Percentiles rank a stretch among this genome's conserved stretches.
phyloP scores from a whole-genome alignment of 2,888 invertebrate genomes.

The Anthoptus insignis region DNA sequence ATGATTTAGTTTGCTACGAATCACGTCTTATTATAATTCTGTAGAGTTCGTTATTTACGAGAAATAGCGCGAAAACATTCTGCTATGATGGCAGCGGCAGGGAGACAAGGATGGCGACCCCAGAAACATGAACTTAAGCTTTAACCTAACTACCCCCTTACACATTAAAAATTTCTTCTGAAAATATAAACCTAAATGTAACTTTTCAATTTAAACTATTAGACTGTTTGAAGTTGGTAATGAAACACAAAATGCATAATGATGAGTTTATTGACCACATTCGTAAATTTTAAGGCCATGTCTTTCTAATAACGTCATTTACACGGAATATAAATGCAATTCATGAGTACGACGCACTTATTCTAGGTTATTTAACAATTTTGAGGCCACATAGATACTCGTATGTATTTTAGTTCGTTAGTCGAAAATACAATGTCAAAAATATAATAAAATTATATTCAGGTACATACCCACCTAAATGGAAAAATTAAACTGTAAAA shows the following conservation, averaged over 20 bases:
- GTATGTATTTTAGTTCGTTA: constrained; percentile 41
- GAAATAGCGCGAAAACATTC: too few relatives aligned
- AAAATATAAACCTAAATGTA: too few relatives aligned
- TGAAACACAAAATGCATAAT: constrained; percentile 31
- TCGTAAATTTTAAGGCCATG: constrained; percentile 30
- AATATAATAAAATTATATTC: constrained; percentile 4
- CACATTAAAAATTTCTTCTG: too few relatives aligned
- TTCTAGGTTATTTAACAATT: constrained; percentile 31
- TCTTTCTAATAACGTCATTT: constrained; percentile 36
- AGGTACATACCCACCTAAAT: constrained; percentile 11
- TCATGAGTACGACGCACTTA: constrained; percentile 33
- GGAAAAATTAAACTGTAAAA: constrained; percentile 13
- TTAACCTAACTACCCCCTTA: too few relatives aligned
- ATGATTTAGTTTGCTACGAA: too few relatives aligned
- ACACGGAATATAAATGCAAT: constrained; percentile 39
- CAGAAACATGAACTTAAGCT: too few relatives aligned
- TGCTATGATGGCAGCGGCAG: too few relatives aligned
- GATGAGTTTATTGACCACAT: constrained; percentile 37
- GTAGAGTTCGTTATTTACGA: too few relatives aligned
- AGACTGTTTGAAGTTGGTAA: too few relatives aligned
- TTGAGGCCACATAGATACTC: constrained; percentile 36
- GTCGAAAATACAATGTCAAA: constrained; percentile 39
- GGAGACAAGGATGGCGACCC: too few relatives aligned
- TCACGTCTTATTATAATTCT: too few relatives aligned
- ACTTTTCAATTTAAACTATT: too few relatives aligned